Evolutionary conservation across 2,888 invertebrate genomes (phyloP), one percentile per base, ranked within the genome.

Genomic region (Neocrepidodera transversa): DNA sequence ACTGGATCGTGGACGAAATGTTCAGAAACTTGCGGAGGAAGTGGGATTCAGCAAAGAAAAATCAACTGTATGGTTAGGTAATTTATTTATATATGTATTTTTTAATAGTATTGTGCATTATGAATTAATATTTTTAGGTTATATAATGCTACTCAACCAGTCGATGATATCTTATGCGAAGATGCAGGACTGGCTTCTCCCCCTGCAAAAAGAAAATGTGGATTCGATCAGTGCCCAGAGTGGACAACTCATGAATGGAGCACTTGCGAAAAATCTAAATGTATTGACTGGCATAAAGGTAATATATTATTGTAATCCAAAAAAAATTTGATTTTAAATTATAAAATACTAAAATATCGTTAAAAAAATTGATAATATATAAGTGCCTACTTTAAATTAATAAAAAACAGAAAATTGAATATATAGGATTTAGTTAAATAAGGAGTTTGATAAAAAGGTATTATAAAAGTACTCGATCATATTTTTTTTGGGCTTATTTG

Each of bases 1-100:
- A 86, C 89, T 8, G 89, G 90, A 0, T 88, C 90, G 7, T 97
- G 96, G 96, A 90, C 93, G 0, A 84, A 86, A 10, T 96, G 96
- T 76, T 92, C 91, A 1, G 89, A 90, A 66, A 87, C 87, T 0
- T 96, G 95, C 72, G 92, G 92, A 0, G 88, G 89, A 36, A 84
- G 84, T 53, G 94, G 93, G 1, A 83, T 84, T 64, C 83, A 88
- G 83, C 87, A 87, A 76, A 85, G 89, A 68, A 87, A 86, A 50
- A 87, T 87, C 0, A 85, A 90, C 60, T 91, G 92, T 73, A 87
- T 91, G 78, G 90, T 89, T 60, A 65, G 49, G 65, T 58, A 23
- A 4, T 14, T 28, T 8, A 2, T 57, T 43, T 23, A 28, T 49
- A n/a, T n/a, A n/a, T n/a, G n/a, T n/a, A n/a, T n/a, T n/a, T n/a